These are phyloP conservation scores for Euphysa ruthae DNA, from an alignment of 30 jellyfish, hydroid and myxozoan genomes.

Conservation along the genomic window DNA sequence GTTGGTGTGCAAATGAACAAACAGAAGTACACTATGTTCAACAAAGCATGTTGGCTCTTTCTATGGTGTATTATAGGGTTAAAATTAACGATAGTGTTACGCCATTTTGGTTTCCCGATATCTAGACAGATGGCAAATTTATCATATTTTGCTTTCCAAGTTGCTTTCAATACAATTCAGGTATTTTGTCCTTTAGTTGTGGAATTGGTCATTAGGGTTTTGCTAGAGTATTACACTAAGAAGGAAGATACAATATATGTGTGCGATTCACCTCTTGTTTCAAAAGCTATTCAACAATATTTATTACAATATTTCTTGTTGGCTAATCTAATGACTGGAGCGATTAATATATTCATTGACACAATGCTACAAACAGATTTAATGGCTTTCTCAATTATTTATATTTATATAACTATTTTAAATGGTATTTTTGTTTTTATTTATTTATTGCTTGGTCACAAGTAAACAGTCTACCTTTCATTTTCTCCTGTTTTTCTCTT, in stretches of 20 bases:
- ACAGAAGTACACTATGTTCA: not conserved
- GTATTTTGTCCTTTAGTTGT: conserved; percentile 28
- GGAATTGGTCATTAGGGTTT: conserved; percentile 7
- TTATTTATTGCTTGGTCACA: no score
- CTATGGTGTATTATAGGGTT: not conserved
- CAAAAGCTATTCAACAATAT: conserved; percentile 47
- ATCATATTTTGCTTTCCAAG: conserved; percentile 30
- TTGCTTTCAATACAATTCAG: conserved; percentile 35
- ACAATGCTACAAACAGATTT: conserved; percentile 14
- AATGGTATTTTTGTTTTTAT: no score
- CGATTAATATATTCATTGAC: conserved; percentile 36
- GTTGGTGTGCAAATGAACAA: conserved; percentile 45
- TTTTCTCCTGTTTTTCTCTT: no score
- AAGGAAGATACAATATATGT: not conserved
- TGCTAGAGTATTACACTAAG: not conserved
- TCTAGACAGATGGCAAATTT: conserved; percentile 76
- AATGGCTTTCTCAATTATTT: not conserved
- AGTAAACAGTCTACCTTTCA: no score
- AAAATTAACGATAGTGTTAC: not conserved
- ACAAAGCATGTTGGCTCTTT: conserved; percentile 32
- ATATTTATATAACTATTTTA: not conserved
- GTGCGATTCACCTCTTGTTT: conserved; percentile 23
- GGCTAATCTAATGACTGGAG: conserved; percentile 68
- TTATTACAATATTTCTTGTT: conserved; percentile 53
- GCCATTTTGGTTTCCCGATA: conserved; percentile 13